phyloP scores from a whole-genome alignment of 1,140 invertebrate genomes.

The Solen grandis region DNA sequence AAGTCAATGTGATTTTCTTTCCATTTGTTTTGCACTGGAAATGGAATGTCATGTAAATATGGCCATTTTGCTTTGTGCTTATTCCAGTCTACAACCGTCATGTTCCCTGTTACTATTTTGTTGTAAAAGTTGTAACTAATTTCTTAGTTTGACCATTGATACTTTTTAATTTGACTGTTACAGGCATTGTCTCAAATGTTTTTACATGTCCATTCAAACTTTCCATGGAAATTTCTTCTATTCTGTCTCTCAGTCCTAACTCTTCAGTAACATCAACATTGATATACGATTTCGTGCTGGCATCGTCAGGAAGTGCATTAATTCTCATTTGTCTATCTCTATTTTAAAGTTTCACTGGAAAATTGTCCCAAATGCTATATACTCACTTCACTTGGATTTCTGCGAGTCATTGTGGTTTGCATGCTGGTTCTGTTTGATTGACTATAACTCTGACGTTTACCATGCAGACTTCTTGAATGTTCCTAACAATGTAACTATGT shows the following conservation, averaged over 20 bases:
- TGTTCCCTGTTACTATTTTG: not conserved
- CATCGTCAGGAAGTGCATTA: not conserved
- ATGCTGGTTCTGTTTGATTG: not conserved
- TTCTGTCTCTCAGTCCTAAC: not conserved
- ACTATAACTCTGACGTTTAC: too few relatives aligned
- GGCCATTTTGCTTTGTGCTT: not conserved
- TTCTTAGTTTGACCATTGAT: not conserved
- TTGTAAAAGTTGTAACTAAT: not conserved
- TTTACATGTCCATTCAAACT: not conserved
- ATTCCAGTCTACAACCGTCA: not conserved
- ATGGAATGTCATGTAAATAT: not conserved
- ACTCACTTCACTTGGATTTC: too few relatives aligned
- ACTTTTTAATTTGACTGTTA: not conserved
- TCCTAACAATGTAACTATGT: constrained; percentile 11
- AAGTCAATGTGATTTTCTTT: constrained; percentile 36
- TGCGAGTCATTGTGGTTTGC: not conserved
- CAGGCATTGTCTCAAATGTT: not conserved
- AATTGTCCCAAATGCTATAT: not conserved
- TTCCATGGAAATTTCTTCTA: not conserved
- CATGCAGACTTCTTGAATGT: not conserved
- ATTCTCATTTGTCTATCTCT: not conserved
- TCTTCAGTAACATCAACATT: not conserved
- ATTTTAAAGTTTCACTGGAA: not conserved
- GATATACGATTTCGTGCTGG: not conserved
- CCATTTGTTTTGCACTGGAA: constrained; percentile 20